Evolutionary conservation across 2,113 vertebrate species (phyloP).

Genomic region (Malurus alboscapulatus): DNA sequence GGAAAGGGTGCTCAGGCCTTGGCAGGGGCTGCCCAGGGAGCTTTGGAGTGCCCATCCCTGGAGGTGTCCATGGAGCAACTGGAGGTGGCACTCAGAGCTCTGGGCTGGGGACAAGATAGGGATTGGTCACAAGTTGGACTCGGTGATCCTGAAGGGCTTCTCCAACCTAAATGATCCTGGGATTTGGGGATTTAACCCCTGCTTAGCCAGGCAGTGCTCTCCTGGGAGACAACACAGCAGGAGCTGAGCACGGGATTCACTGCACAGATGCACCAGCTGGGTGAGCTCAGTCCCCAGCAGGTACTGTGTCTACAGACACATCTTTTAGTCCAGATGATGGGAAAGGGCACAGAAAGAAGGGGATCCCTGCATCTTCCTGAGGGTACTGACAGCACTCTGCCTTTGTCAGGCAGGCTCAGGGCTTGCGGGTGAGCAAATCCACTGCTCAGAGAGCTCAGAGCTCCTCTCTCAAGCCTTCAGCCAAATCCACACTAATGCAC

Average conservation of each 20-base stretch:
- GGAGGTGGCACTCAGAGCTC: not conserved
- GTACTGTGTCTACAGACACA: rapidly evolving
- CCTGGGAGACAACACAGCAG: not conserved
- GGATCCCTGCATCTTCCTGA: not conserved
- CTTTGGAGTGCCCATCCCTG: not conserved
- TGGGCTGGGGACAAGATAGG: not conserved
- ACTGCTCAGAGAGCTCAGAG: not conserved
- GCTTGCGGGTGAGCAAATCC: not conserved
- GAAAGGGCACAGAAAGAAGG: not conserved
- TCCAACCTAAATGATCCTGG: not conserved
- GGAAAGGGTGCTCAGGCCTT: not conserved
- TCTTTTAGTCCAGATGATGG: not conserved
- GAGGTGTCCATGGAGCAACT: rapidly evolving
- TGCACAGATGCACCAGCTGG: not conserved
- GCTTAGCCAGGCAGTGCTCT: not conserved
- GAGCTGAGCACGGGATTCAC: not conserved
- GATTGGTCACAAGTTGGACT: rapidly evolving
- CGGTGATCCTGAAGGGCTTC: not conserved
- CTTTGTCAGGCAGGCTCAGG: not conserved
- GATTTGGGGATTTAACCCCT: not conserved
- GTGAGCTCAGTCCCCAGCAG: not conserved
- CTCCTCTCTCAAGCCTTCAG: not conserved
- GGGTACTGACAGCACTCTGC: not conserved
- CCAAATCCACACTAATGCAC: not conserved
- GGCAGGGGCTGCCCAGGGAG: not conserved